Evolutionary conservation across 2,113 vertebrate species (phyloP), one percentile per base, ranked within the genome.

Genomic region (Carassius auratus): DNA sequence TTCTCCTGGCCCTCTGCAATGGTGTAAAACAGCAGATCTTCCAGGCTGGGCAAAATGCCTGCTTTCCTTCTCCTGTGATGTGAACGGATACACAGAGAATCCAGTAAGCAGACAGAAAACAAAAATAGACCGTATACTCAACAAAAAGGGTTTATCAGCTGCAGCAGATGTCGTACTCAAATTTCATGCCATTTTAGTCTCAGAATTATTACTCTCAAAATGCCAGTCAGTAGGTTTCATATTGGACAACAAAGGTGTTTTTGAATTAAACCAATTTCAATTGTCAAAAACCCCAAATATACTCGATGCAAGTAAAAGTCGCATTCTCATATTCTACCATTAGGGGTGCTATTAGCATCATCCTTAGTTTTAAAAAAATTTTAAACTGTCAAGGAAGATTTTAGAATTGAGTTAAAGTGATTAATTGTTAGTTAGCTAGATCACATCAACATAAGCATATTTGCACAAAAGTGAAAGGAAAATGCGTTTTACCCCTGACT

Each of bases 1-100:
- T 97, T 99, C 89, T 99, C 98, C 92, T 99, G 97, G 85, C 98
- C 98, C 93, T 98, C 98, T 50, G 98, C 98, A 89, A 99, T 99
- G 86, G 98, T 99, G 93, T 99, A 99, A 92, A 99, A 99, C 81
- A 99, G 96, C 45, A 99, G 95, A 92, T 99, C 98, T 92, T 99
- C 98, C 93, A 99, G 95, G 81, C 97, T 99, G 90, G 98, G 98
- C 88, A 99, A 93, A 83, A 99, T 96, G 88, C 98, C 97, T 82
- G 97, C 96, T 88, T 99, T 98, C 66, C 95, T 92, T 96, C 97
- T 98, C 95, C 98, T 99, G 79, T 0, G 79, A 85, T 75, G 62
- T 62, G 30, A 88, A 82, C 19, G 92, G 71, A 86, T 87, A 80
- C 30, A 91, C 74, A 84, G 30, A 84, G 55, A 83, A 71, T 38